A percentile compares a stretch with the other conserved stretches of the same genome.
These are phyloP conservation scores for Acanthosepion esculentum DNA, from an alignment of 2,888 invertebrate genomes.

Conservation along the genomic window DNA sequence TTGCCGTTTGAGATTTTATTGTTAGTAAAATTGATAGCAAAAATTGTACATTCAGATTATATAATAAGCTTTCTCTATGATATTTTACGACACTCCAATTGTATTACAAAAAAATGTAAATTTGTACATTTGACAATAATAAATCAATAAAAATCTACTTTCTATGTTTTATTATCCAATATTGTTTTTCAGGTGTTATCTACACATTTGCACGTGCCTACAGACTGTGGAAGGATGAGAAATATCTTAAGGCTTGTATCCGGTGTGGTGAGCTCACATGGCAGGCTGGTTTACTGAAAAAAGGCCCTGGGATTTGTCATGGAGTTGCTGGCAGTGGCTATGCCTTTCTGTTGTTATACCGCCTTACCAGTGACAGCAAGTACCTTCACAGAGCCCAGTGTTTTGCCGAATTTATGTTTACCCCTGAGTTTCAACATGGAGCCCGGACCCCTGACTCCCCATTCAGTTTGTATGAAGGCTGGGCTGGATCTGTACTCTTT, in stretches of 20 bases:
- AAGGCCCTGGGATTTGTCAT: constrained; percentile 93
- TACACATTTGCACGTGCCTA: constrained; percentile 89
- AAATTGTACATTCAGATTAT: too few species aligned
- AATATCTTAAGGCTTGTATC: constrained; percentile 82
- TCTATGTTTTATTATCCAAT: background rate
- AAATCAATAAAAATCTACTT: too few species aligned
- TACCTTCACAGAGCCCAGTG: constrained; percentile 83
- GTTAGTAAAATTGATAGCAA: too few species aligned
- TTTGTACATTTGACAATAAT: too few species aligned
- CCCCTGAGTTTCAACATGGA: constrained; percentile 73
- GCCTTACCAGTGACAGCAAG: constrained; percentile 83
- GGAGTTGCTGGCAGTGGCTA: constrained; percentile 78
- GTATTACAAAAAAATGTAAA: too few species aligned
- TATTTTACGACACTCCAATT: too few species aligned
- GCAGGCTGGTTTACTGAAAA: constrained; percentile 86
- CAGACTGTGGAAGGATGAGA: constrained; percentile 83
- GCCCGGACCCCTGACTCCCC: constrained; percentile 87
- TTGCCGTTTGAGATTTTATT: too few species aligned
- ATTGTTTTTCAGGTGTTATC: constrained; percentile 78
- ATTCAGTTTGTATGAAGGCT: constrained; percentile 89
- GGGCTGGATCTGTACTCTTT: constrained; percentile 89
- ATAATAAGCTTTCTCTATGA: too few species aligned
- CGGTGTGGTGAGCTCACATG: constrained; percentile 86
- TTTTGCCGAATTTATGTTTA: constrained; percentile 84
- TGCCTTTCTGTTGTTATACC: constrained; percentile 79